These are phyloP conservation scores for Lamellibrachia columna DNA, from an alignment of 2,888 invertebrate species.

Conservation along the genomic window DNA sequence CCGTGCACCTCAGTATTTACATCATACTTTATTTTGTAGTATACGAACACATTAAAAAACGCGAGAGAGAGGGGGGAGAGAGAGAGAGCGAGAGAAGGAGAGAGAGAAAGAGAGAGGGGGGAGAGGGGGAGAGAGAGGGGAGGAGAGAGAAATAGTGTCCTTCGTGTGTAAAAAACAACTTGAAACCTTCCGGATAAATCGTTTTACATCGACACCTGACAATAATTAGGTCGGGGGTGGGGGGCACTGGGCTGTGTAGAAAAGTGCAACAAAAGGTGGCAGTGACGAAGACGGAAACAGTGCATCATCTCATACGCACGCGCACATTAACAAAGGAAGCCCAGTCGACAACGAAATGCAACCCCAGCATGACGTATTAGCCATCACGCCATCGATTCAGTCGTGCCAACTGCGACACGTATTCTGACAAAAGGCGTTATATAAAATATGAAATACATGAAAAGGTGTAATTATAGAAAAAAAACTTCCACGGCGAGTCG, in stretches of 20 bases:
- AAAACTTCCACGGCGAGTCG: neutral
- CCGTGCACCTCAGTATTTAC: no score
- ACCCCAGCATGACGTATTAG: neutral
- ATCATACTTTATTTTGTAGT: neutral
- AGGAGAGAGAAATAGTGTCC: neutral
- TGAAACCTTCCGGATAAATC: neutral
- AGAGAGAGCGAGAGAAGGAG: neutral
- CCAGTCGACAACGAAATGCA: neutral
- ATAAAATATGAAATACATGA: slow-evolving; percentile 1
- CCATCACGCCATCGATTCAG: neutral
- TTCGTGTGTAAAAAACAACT: neutral
- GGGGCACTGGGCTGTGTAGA: neutral
- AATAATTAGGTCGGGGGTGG: neutral
- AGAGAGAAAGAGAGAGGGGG: neutral
- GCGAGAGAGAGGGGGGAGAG: neutral
- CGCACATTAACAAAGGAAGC: neutral
- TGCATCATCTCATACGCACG: neutral
- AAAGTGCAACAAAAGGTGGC: neutral
- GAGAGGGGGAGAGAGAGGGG: neutral
- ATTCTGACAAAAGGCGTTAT: neutral
- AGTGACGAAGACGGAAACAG: neutral
- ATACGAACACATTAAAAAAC: neutral
- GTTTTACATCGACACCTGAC: neutral
- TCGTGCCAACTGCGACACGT: neutral
- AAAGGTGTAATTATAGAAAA: neutral